A percentile compares a stretch with the other conserved stretches of the same genome.
Evolutionary conservation across 1,140 invertebrate genomes (phyloP).

Genomic region (Drosophila bipectinata): DNA sequence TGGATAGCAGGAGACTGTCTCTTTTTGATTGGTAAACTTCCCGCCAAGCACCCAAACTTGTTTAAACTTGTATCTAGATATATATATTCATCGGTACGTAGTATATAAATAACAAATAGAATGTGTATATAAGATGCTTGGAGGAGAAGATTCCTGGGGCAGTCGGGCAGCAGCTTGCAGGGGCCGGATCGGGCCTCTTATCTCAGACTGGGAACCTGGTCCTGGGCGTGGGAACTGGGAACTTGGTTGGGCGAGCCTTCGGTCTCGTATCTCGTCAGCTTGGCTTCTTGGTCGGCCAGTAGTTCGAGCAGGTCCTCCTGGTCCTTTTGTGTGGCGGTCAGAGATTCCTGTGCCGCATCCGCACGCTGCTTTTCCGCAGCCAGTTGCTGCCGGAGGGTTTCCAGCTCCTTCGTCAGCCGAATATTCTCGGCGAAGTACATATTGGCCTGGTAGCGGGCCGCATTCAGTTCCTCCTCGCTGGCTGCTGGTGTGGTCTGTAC

Average conservation of each 20-base stretch:
- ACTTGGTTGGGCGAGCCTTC: background rate
- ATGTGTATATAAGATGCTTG: constrained; percentile 33
- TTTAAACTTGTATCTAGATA: constrained; percentile 5
- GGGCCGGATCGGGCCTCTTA: constrained; percentile 23
- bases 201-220: constrained; percentile 27
- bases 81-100: constrained; percentile 25
- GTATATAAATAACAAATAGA: constrained; percentile 45
- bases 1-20: background rate
- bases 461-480: constrained; percentile 62
- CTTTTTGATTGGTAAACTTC: background rate
- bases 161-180: constrained; percentile 27
- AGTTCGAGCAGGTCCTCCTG: constrained; percentile 95
- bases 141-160: constrained; percentile 10
- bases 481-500: background rate
- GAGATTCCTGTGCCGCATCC: constrained; percentile 78
- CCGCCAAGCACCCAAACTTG: constrained; percentile 15
- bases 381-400: constrained; percentile 65
- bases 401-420: constrained; percentile 81
- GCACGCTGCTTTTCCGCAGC: constrained; percentile 55
- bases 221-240: background rate
- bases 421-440: constrained; percentile 82
- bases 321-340: constrained; percentile 92
- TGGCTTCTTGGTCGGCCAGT: constrained; percentile 88
- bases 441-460: constrained; percentile 71
- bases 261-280: constrained; percentile 62